phyloP scores from a whole-genome alignment of 2,113 vertebrate species.

The Herpailurus yagouaroundi region DNA sequence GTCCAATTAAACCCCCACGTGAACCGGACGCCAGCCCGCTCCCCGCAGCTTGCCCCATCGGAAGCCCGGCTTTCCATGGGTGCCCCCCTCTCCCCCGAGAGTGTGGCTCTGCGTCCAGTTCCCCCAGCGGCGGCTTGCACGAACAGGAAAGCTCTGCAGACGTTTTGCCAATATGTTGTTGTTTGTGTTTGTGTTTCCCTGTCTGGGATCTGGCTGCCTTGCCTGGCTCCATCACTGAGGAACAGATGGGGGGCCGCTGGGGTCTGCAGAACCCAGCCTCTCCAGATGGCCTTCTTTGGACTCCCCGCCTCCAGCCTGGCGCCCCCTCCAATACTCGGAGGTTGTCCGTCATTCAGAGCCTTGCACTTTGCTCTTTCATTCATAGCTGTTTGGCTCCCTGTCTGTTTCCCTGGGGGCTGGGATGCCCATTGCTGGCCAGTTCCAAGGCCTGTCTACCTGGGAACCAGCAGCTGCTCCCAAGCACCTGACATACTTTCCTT shows the following conservation, averaged over 20 bases:
- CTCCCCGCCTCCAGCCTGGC: background rate
- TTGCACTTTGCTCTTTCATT: fast-evolving
- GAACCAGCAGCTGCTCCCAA: no score
- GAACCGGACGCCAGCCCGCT: fast-evolving
- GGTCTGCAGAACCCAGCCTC: background rate
- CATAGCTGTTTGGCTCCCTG: fast-evolving
- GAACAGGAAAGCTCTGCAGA: fast-evolving
- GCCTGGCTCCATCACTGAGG: fast-evolving
- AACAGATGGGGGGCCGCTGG: background rate
- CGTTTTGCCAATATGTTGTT: background rate
- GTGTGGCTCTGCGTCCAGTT: no score
- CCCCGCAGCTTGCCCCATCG: fast-evolving
- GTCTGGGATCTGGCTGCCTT: background rate
- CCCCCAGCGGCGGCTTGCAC: background rate
- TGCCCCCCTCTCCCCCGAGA: fast-evolving
- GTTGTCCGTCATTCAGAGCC: fast-evolving
- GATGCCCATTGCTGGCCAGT: fast-evolving
- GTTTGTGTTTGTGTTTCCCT: background rate
- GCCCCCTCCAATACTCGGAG: fast-evolving
- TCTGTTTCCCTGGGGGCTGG: background rate
- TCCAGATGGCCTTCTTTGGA: fast-evolving
- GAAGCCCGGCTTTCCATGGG: background rate
- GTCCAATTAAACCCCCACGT: background rate
- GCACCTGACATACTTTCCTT: fast-evolving
- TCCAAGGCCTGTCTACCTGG: fast-evolving